Percentiles rank a stretch among this genome's conserved stretches.
Evolutionary conservation across 2,888 invertebrate genomes (phyloP).

Genomic region (Lasioglossum vierecki): DNA sequence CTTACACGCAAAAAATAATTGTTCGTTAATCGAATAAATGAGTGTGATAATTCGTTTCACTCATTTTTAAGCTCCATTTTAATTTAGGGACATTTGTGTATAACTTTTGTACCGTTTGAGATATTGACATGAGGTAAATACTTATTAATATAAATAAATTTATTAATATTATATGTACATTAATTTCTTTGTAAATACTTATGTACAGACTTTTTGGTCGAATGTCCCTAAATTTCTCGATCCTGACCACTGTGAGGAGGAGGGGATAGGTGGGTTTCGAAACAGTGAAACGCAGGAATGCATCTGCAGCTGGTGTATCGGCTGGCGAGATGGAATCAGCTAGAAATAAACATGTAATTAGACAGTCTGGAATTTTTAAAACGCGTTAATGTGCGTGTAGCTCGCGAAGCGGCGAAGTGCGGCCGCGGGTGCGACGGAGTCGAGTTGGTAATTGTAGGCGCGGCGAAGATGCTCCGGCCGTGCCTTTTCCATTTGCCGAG

Average conservation of each 20-base stretch:
- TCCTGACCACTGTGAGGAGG: too few species aligned
- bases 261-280: background rate
- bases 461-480: constrained; percentile 73
- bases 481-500: constrained; percentile 70
- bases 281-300: background rate
- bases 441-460: constrained; percentile 66
- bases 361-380: constrained; percentile 13
- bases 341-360: constrained; percentile 15
- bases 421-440: constrained; percentile 38
- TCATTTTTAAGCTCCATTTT: background rate
- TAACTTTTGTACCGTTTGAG: too few species aligned
- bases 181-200: too few species aligned
- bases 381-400: constrained; percentile 17
- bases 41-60: background rate
- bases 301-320: background rate
- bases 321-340: background rate
- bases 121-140: too few species aligned
- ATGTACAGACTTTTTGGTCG: too few species aligned
- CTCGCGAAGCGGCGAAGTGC: background rate
- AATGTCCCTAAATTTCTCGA: too few species aligned
- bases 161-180: too few species aligned
- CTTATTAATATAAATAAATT: too few species aligned
- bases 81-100: too few species aligned
- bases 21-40: too few species aligned
- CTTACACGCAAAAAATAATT: too few species aligned